Base-by-base conservation (phyloP, 2,113 vertebrate species). In the Tragelaphus imberbis region DNA sequence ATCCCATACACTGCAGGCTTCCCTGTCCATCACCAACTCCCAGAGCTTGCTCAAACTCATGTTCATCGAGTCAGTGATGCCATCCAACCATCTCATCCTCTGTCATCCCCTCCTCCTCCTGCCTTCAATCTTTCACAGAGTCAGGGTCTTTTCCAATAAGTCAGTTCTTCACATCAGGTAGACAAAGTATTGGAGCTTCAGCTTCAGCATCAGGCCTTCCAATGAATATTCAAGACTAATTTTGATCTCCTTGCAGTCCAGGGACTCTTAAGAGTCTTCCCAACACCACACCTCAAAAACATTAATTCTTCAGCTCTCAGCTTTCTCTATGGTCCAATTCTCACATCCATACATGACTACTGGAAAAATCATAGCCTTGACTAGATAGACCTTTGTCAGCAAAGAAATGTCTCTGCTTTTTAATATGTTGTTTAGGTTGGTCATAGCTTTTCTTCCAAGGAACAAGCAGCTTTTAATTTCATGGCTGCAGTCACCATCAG, bases 291-390 rank as follows among this genome's bases (percentile, higher is more conserved):
- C 3, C 30, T 33, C 30, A 65, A 65, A 33, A 65, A 15, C 30
- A 33, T 33, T 15, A 71, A 21, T 21, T 71, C 17, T 71, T 36
- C 0, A 0, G 2, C 2, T 2, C n/a, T 71, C n/a, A 68, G 33
- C 65, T 8, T 68, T 36, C 65, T 36, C 21, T 68, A 21, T 36
- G 9, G 17, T 71, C n/a, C 4, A 71, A 1, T 10, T 71, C 17
- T 36, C 2, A 21, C 2, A 71, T 36, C n/a, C n/a, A 36, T 71
- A 36, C 19, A 71, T 23, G n/a, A 36, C n/a, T 36, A 36, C n/a
- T 71, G 9, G 19, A 71, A 71, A 71, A 71, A 36, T 9, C n/a
- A 12, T 23, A 36, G n/a, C 65, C 5, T 36, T 36, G 2, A 36
- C 65, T 71, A 71, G 19, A 71, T 0, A 5, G 65, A 36, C 19